These are phyloP conservation scores for Aplysia californica DNA, from an alignment of 1,140 invertebrate genomes.

Conservation along the genomic window DNA sequence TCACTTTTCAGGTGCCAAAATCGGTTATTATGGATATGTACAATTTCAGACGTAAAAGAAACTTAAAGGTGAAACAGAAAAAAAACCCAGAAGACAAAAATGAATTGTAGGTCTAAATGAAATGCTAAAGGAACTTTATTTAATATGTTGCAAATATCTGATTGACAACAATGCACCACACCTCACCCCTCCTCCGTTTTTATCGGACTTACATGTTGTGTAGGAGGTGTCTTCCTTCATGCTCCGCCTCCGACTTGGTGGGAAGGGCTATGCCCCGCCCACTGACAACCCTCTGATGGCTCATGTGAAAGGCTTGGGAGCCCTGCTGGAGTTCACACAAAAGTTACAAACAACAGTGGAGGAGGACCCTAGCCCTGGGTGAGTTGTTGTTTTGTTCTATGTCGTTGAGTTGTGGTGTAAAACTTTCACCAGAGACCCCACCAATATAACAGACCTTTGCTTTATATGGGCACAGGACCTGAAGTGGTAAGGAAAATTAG, in stretches of 20 bases:
- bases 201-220: too few relatives aligned
- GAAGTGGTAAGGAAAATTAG: not conserved
- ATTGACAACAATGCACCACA: too few relatives aligned
- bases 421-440: not conserved
- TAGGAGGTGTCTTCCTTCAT: slow-evolving; percentile 66
- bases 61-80: too few relatives aligned
- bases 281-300: slow-evolving; percentile 45
- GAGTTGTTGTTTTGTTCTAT: not conserved
- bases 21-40: too few relatives aligned
- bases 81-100: too few relatives aligned
- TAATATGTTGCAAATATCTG: too few relatives aligned
- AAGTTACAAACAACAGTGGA: slow-evolving; percentile 65
- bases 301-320: slow-evolving; percentile 61
- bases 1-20: too few relatives aligned
- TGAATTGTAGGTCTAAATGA: too few relatives aligned
- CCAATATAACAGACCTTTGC: not conserved
- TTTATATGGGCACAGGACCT: not conserved
- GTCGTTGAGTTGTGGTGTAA: not conserved
- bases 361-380: slow-evolving; percentile 39
- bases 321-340: slow-evolving; percentile 61
- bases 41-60: too few relatives aligned
- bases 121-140: too few relatives aligned
- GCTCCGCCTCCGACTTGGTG: slow-evolving; percentile 60
- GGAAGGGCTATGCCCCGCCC: slow-evolving; percentile 65
- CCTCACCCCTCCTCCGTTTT: too few relatives aligned